A percentile compares a stretch with the other conserved stretches of the same genome.
Conservation (phyloP, 2,888 invertebrate species). For the Eristalinus sepulchralis region DNA sequence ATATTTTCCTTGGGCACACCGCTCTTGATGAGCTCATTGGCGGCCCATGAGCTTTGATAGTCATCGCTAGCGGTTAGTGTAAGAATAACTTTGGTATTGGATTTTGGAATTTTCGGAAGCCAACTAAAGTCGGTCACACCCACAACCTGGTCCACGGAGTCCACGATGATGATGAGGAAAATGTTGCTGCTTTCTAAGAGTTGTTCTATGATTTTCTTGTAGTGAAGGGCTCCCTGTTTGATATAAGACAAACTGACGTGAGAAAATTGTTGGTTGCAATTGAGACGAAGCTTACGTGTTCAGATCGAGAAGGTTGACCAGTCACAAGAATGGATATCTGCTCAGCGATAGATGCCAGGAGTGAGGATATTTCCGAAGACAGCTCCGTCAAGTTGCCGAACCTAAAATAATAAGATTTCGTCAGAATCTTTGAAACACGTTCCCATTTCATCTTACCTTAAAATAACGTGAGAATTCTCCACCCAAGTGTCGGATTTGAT, state of each 20-base stretch:
- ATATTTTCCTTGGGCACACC: slow-evolving; percentile 78
- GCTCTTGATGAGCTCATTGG: slow-evolving; percentile 74
- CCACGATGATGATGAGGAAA: slow-evolving; percentile 87
- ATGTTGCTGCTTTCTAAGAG: slow-evolving; percentile 79
- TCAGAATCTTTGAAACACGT: background rate
- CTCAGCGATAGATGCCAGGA: slow-evolving; percentile 89
- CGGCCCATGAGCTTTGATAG: slow-evolving; percentile 36
- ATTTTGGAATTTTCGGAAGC: slow-evolving; percentile 88
- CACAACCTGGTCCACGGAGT: slow-evolving; percentile 86
- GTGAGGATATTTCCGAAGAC: slow-evolving; percentile 78
- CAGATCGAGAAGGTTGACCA: slow-evolving; percentile 85
- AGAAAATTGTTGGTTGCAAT: background rate
- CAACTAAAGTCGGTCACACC: slow-evolving; percentile 84
- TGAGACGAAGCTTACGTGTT: slow-evolving; percentile 82
- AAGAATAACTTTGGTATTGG: slow-evolving; percentile 88
- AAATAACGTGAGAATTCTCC: slow-evolving; percentile 83
- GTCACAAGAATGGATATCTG: slow-evolving; percentile 87
- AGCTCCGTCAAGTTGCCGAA: slow-evolving; percentile 78
- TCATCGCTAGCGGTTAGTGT: slow-evolving; percentile 80
- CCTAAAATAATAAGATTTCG: slow-evolving; percentile 72
- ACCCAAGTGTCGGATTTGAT: slow-evolving; percentile 85
- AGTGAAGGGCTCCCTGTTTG: slow-evolving; percentile 86
- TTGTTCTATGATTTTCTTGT: slow-evolving; percentile 83
- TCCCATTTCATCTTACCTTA: slow-evolving; percentile 75
- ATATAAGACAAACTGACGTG: too few relatives aligned